Evolutionary conservation across 2,888 invertebrate species (phyloP), one percentile per base, ranked within the genome.

Genomic region (Lasius platythorax): DNA sequence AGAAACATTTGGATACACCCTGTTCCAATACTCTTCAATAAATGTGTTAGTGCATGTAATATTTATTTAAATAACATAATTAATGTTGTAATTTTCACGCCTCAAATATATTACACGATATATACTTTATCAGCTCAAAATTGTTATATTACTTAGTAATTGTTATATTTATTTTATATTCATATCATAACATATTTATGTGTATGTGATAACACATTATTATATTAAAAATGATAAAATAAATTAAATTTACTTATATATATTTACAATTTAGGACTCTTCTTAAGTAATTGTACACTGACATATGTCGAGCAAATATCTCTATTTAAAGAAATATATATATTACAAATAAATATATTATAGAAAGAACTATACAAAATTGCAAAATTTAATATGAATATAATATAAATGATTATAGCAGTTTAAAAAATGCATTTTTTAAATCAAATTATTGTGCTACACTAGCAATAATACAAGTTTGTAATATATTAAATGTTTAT

Each of bases 401-500:
- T 15, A 61, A 23, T 58, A 8, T 58, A 11, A 23, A 58, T 58
- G 11, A 12, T 58, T 58, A 12, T 23, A 28, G 12, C 58, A 23
- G n/a, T 30, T 33, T 18, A 11, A 50, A 18, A 30, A 63, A 18
- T 30, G 9, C 18, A 30, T 63, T 18, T 23, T 61, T 61, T 30
- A 6, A 28, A n/a, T 8, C 8, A 50, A 50, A 6, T 50, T 50
- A 50, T 15, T n/a, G 8, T 18, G 11, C 6, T 46, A 1, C 12
- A 40, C 18, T 18, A 43, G 11, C 5, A 40, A 6, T 43, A 74
- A 4, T 11, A 12, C 15, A 3, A 58, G 6, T n/a, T 66, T 46
- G 33, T 37, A 33, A 75, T 63, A 70, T 73, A 18, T 46, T 81
- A 84, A 61, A 67, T 83, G 74, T 74, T 85, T 76, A 28, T 61